Evolutionary conservation across 2,888 invertebrate species (phyloP), one percentile per base, ranked within the genome.

Genomic region (Diplazon laetatorius): DNA sequence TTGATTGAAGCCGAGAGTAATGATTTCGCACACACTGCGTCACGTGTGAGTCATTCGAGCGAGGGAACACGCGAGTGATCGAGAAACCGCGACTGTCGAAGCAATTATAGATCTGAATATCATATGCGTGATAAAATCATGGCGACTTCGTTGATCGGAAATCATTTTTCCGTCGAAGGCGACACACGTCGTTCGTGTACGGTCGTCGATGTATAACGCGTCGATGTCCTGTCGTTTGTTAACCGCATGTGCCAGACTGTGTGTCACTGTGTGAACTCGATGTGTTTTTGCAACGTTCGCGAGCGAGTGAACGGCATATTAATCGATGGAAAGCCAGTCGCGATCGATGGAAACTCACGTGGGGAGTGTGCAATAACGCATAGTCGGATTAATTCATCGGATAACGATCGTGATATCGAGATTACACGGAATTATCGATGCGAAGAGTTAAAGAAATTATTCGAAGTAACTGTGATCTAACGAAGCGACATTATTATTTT

Each of bases 281-380:
- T 60, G 18, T 60, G 71, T 68, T 52, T 52, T 57, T 84, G 78
- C 86, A 84, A 81, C 85, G 79, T 60, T 73, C 74, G n/a, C n/a
- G 78, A 80, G 75, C 76, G 65, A 76, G 78, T 70, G 81, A 69
- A 78, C 80, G 82, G 85, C 85, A 82, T 85, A 86, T 87, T 86
- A 85, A 87, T 85, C 86, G 85, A 60, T 87, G 83, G 87, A 87
- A 85, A 87, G 87, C n/a, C 82, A 77, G 74, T 60, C 52, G 48
- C 65, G 74, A 74, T 71, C 80, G 74, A 76, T 59, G 71, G 46
- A 52, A 78, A 73, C 79, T 74, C 74, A 20, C n/a, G 12, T 18
- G 10, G 3, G 10, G 2, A 10, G 2, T 12, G 10, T 10, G 2
- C 10, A 42, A n/a, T n/a, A 12, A 2, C 2, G 10, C 2, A 55